phyloP scores from a whole-genome alignment of 2,888 invertebrate species.

The Venustoraphidia nigricollis region DNA sequence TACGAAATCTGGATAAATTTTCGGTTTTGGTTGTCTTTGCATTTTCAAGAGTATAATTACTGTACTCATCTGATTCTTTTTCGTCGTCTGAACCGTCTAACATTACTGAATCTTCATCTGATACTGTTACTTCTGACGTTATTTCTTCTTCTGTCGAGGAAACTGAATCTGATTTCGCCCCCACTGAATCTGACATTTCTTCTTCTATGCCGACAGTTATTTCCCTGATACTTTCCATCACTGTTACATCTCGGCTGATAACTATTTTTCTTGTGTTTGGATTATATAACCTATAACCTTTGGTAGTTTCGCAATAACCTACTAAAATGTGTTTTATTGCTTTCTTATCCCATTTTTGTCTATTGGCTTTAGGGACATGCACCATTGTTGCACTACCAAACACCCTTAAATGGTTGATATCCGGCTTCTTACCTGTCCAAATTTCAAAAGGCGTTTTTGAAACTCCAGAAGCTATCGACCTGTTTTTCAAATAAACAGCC shows the following conservation, averaged over 20 bases:
- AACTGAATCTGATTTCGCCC: too few species aligned
- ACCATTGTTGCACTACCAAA: conserved; percentile 8
- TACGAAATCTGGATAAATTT: not conserved
- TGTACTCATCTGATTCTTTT: too few species aligned
- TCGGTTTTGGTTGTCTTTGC: too few species aligned
- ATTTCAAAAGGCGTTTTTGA: conserved; percentile 7
- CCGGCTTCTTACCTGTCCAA: conserved; percentile 11
- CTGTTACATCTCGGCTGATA: too few species aligned
- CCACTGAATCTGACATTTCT: too few species aligned
- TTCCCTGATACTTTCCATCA: too few species aligned
- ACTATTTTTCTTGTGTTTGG: not conserved
- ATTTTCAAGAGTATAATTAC: too few species aligned
- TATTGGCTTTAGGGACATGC: conserved; percentile 8
- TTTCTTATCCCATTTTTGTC: conserved; percentile 10
- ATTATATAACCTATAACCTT: not conserved
- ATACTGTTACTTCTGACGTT: too few species aligned
- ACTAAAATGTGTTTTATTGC: conserved; percentile 5
- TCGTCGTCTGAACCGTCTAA: too few species aligned
- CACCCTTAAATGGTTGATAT: conserved; percentile 13
- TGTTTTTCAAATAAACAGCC: conserved; percentile 14
- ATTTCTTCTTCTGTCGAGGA: too few species aligned
- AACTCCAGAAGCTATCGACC: conserved; percentile 9
- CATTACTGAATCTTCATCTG: too few species aligned
- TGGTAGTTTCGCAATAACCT: conserved; percentile 3
- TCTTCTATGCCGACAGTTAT: not conserved